Evolutionary conservation across 1,140 invertebrate species (phyloP).

Genomic region (Drosophila asahinai): DNA sequence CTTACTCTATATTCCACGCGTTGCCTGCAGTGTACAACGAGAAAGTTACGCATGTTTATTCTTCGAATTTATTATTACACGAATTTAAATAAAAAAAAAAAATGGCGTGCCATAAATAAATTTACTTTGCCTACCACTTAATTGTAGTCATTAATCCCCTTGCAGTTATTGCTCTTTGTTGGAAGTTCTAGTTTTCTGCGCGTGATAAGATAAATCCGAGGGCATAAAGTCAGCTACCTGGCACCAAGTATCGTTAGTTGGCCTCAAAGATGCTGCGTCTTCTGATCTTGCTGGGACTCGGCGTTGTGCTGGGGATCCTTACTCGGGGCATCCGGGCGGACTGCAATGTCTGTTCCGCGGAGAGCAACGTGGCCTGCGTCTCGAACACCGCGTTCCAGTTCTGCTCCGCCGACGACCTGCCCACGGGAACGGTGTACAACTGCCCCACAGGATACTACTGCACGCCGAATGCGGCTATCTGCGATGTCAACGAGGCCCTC

Average conservation of each 20-base stretch:
- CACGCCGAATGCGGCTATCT: conserved; percentile 17
- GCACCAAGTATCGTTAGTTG: conserved; percentile 20
- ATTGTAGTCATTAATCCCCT: conserved; percentile 5
- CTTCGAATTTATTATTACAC: too few species aligned
- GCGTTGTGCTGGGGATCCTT: conserved; percentile 7
- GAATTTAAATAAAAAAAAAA: too few species aligned
- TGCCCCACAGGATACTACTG: conserved; percentile 52
- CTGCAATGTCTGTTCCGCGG: conserved; percentile 43
- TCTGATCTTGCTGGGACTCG: conserved; percentile 25
- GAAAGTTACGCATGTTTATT: too few species aligned
- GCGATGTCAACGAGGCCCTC: conserved; percentile 7
- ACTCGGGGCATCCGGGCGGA: conserved; percentile 29
- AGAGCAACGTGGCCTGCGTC: conserved; percentile 35
- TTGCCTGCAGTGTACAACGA: too few species aligned
- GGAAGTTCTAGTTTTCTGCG: conserved; percentile 13
- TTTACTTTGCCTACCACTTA: background rate
- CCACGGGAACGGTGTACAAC: conserved; percentile 11
- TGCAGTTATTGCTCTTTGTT: conserved; percentile 15
- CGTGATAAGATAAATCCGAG: conserved; percentile 38
- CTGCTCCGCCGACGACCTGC: conserved; percentile 13
- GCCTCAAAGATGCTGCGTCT: conserved; percentile 43
- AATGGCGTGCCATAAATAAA: background rate
- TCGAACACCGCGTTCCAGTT: conserved; percentile 47
- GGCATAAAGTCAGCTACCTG: conserved; percentile 18
- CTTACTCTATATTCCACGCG: too few species aligned